Percentiles rank a stretch among this genome's conserved stretches.
Evolutionary conservation across 2,113 vertebrate species (phyloP).

Genomic region (Larimichthys crocea): DNA sequence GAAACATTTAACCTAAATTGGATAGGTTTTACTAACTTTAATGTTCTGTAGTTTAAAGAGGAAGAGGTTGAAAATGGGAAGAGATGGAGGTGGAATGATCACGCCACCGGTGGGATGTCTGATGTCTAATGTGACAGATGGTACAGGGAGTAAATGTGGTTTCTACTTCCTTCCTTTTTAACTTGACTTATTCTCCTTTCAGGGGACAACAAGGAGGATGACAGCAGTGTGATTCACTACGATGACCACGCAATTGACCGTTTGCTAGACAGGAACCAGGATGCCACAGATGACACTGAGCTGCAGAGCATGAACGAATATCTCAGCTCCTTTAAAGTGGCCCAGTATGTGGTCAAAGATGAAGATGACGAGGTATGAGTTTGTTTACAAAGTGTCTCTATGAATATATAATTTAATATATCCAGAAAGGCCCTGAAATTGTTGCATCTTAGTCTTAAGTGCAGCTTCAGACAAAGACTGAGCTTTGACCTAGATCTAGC

Average conservation of each 20-base stretch:
- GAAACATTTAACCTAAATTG: too few species aligned
- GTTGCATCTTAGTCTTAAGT: not conserved
- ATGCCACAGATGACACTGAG: constrained; percentile 96
- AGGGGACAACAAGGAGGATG: constrained; percentile 97
- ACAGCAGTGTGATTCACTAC: constrained; percentile 97
- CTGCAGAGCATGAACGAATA: constrained; percentile 99
- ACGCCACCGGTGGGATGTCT: not conserved
- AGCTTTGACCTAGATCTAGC: not conserved
- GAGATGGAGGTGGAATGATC: not conserved
- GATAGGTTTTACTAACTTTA: too few species aligned
- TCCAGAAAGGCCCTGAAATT: not conserved
- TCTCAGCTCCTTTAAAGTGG: constrained; percentile 98
- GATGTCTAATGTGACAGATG: constrained; percentile 5
- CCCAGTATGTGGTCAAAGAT: constrained; percentile 97
- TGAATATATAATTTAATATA: not conserved
- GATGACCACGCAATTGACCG: constrained; percentile 96
- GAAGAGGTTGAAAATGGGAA: not conserved
- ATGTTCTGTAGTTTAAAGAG: too few species aligned
- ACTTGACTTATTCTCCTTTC: constrained; percentile 10
- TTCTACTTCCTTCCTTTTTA: not conserved
- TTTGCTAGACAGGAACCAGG: constrained; percentile 94
- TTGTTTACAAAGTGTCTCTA: not conserved
- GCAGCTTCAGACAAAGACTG: not conserved
- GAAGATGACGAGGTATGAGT: constrained; percentile 94
- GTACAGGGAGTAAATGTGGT: not conserved